Base-by-base conservation (phyloP, 2,113 vertebrate genomes). In the Periophthalmus modestus region DNA sequence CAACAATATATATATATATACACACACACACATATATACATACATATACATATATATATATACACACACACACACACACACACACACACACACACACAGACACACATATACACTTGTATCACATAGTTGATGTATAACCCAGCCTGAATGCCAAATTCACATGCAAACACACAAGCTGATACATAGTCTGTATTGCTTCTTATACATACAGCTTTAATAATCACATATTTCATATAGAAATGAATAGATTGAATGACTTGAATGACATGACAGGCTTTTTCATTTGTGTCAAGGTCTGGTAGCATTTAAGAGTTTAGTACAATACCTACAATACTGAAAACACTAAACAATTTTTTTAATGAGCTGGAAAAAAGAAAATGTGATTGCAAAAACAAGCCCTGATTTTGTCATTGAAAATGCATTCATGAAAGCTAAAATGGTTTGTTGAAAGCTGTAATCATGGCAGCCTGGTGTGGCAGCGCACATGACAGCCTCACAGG, bases 361-460 rank as follows among this genome's bases (percentile, higher is more conserved):
- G 12, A 28, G 23, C 12, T 59, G 57, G 23, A 24, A 28, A 58
- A 14, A 28, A n/a, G 10, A 59, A 59, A 13, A 28, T 28, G 12
- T 59, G 57, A 59, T 28, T 15, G 24, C 57, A 13, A 59, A 28
- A 28, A 15, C 12, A 18, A 15, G 59, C 14, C 15, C 14, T 62
- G 59, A 62, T 16, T 62, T 34, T 62, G 59, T 34, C 59, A 62
- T n/a, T 65, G 34, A 21, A 63, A 39, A 39, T 39, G 19, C 33
- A n/a, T 65, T 46, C 21, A 23, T 46, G 39, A 21, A 67, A 48
- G 10, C 66, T 48, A 48, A 43, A 24, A 15, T 46, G 39, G 57
- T 71, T 85, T 62, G 57, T 75, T 74, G 68, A 18, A 2, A 65
- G 67, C 69, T 74, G 73, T 73, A 74, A 79, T 85, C 82, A 86